These are phyloP conservation scores for Pipa parva DNA, from an alignment of 2,113 vertebrate genomes.

Conservation along the genomic window DNA sequence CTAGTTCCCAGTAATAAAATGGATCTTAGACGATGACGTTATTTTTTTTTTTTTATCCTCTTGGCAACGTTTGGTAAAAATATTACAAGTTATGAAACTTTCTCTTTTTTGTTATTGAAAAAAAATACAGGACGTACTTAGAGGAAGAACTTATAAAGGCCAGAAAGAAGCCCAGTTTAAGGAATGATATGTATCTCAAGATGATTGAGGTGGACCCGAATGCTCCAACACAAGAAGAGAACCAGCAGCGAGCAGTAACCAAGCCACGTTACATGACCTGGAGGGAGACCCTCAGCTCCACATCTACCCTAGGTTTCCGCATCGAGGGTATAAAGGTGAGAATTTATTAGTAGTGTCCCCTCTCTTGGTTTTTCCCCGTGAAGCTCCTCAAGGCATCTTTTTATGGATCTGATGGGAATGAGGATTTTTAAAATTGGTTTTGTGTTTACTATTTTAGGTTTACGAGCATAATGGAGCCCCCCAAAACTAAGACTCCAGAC, in stretches of 20 bases:
- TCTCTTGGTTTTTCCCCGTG: too few species aligned
- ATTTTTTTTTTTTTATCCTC: too few species aligned
- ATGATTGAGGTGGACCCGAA: constrained; percentile 90
- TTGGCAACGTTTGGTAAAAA: too few species aligned
- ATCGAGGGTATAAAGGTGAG: constrained; percentile 97
- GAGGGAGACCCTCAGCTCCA: constrained; percentile 96
- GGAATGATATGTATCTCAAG: constrained; percentile 96
- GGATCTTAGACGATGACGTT: too few species aligned
- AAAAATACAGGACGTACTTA: constrained; percentile 78
- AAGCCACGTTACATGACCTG: constrained; percentile 98
- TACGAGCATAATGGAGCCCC: too few species aligned
- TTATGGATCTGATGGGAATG: too few species aligned
- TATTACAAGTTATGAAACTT: background rate
- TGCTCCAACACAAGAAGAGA: constrained; percentile 81
- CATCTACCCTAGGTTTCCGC: constrained; percentile 87
- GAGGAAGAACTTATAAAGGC: constrained; percentile 95
- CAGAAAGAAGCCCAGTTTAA: constrained; percentile 86
- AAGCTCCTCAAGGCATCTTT: too few species aligned
- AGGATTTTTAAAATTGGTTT: too few species aligned
- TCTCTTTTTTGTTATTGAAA: fast-evolving
- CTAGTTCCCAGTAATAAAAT: too few species aligned
- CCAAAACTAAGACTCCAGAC: too few species aligned
- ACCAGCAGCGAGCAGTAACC: constrained; percentile 77
- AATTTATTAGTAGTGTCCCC: too few species aligned
- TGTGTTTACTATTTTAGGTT: too few species aligned